Evolutionary conservation across 2,797 vertebrate genomes (phyloP).

Genomic region (Schizopygopsis pylzovi): DNA sequence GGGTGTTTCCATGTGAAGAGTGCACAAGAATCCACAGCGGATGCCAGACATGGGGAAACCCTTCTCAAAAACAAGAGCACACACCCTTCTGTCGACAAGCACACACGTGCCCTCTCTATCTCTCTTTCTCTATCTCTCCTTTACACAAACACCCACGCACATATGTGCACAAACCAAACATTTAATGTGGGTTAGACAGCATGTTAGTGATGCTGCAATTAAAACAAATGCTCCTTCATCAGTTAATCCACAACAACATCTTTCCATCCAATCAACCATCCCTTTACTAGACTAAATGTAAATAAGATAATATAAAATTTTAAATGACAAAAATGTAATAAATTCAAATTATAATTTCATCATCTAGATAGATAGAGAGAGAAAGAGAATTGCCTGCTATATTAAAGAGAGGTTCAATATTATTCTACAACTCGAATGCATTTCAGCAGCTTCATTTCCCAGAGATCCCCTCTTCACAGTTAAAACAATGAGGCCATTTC

Average conservation of each 20-base stretch:
- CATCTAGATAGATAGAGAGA: not conserved
- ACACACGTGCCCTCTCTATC: slow-evolving; percentile 27
- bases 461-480: slow-evolving; percentile 65
- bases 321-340: no score
- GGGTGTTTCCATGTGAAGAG: slow-evolving; percentile 82
- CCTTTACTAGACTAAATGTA: not conserved
- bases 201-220: slow-evolving; percentile 22
- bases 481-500: slow-evolving; percentile 73
- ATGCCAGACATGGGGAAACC: slow-evolving; percentile 85
- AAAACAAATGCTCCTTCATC: slow-evolving; percentile 25
- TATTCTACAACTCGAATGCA: slow-evolving; percentile 16
- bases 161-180: slow-evolving; percentile 27
- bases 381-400: not conserved
- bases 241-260: not conserved
- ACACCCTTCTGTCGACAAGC: no score
- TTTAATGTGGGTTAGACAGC: slow-evolving; percentile 1
- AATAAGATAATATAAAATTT: not conserved
- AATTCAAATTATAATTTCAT: not conserved
- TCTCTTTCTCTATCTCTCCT: slow-evolving; percentile 15
- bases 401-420: not conserved
- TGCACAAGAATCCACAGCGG: slow-evolving; percentile 82
- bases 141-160: slow-evolving; percentile 22
- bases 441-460: slow-evolving; percentile 38
- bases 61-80: slow-evolving; percentile 84
- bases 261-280: not conserved